These are phyloP conservation scores for Scatophagus argus DNA, from an alignment of 2,113 vertebrate species.

Conservation along the genomic window DNA sequence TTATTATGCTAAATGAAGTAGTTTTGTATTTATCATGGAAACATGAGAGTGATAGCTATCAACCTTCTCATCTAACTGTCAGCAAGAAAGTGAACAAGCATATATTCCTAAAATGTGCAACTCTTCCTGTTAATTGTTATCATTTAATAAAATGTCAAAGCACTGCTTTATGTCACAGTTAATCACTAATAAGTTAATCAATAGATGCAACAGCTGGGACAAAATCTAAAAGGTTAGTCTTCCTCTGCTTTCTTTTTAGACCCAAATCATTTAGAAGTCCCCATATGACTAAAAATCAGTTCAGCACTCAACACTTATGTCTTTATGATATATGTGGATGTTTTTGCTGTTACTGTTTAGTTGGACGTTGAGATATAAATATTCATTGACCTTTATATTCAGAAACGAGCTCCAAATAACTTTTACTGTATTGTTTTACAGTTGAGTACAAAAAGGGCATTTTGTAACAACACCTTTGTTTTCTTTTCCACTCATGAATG, in stretches of 20 bases:
- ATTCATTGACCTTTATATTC: not conserved
- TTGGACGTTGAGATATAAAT: not conserved
- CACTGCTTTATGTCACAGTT: not conserved
- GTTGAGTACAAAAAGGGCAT: not conserved
- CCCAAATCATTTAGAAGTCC: not conserved
- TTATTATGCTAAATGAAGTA: too few relatives aligned
- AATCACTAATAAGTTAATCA: not conserved
- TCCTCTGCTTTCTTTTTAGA: not conserved
- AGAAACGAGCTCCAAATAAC: not conserved
- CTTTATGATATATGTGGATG: not conserved
- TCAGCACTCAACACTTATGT: too few relatives aligned
- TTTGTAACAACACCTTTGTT: not conserved
- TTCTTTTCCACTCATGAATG: not conserved
- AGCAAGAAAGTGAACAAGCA: too few relatives aligned
- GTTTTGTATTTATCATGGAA: not conserved
- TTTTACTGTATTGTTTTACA: not conserved
- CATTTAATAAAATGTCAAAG: not conserved
- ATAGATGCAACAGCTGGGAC: not conserved
- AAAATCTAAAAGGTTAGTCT: too few relatives aligned
- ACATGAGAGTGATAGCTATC: too few relatives aligned
- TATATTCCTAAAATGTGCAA: not conserved
- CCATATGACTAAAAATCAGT: too few relatives aligned
- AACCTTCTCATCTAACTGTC: not conserved
- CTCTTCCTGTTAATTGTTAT: not conserved
- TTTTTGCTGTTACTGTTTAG: not conserved